Base-by-base conservation (phyloP, 2,888 invertebrate species). In the Empis livida region DNA sequence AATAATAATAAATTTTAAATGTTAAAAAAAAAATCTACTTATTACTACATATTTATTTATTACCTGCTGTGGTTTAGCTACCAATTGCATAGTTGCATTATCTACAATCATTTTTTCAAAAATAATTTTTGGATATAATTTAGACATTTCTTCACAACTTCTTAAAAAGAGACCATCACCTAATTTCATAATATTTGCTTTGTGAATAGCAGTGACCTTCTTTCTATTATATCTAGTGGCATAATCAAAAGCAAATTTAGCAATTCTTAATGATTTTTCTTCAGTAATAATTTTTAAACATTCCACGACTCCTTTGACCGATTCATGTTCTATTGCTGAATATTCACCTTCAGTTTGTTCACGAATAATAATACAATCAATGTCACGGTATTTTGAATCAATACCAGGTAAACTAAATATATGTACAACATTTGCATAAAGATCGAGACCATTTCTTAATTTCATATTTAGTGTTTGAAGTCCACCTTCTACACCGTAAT, bases 321-420 rank as follows among this genome's bases (percentile, higher is more conserved):
- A 77, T 63, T 92, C 93, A 61, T 99, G 97, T 63, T 99, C 97
- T 51, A 97, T 70, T 17, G 94, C 93, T 13, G 94, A 94, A 67
- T 97, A 99, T 68, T 97, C 97, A 8, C 97, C 97, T 70, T 99
- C 97, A 0, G 93, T 94, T 72, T 95, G 92, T 65, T 99, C 97
- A 57, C 97, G 74, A 58, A 99, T 94, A 60, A 97, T 90, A 50
- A 96, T 86, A 67, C 92, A 87, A 71, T 99, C 95, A 5, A 99
- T 82, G 59, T 89, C 82, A 51, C 80, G 73, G 64, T 97, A 95
- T 10, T 91, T 78, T 31, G 84, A 80, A 61, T 82, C 82, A 15
- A 93, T 77, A 9, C 95, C 96, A 1, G 91, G 87, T 56, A 97
- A 71, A 17, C 88, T 90, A 65, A 86, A 86, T 11, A 93, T 90